Conservation (phyloP, 1,140 invertebrate species). For the Anadara kagoshimensis region DNA sequence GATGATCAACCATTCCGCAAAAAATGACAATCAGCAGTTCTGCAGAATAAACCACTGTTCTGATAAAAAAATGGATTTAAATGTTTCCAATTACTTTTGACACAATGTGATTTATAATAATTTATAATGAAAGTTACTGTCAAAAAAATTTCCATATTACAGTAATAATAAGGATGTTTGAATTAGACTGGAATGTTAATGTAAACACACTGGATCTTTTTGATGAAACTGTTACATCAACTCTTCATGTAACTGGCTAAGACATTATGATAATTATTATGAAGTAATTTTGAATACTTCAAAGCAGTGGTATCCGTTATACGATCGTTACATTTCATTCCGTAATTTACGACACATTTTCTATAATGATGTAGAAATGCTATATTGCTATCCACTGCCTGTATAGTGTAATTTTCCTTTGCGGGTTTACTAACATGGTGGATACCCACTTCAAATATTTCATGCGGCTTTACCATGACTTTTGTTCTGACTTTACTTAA, state of each 20-base stretch:
- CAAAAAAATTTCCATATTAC: not conserved
- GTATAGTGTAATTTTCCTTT: constrained; percentile 47
- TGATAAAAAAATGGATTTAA: no score
- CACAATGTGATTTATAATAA: no score
- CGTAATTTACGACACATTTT: constrained; percentile 62
- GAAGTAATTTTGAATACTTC: constrained; percentile 36
- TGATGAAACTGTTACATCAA: no score
- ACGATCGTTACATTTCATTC: constrained; percentile 60
- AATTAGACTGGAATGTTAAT: no score
- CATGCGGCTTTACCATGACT: constrained; percentile 61
- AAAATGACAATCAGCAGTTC: not conserved
- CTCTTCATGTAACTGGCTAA: not conserved
- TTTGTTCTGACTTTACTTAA: constrained; percentile 65
- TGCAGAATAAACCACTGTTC: not conserved
- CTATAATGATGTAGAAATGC: constrained; percentile 94
- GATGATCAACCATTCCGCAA: no score
- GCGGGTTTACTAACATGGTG: constrained; percentile 70
- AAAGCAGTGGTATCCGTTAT: constrained; percentile 46
- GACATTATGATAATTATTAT: constrained; percentile 25
- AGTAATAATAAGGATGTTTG: not conserved
- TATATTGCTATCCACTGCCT: constrained; percentile 77
- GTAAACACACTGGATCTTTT: no score
- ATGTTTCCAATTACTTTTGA: no score
- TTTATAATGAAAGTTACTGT: constrained; percentile 2
- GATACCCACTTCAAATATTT: constrained; percentile 71